phyloP scores from a whole-genome alignment of 2,888 invertebrate species.

The Adineta ricciae region DNA sequence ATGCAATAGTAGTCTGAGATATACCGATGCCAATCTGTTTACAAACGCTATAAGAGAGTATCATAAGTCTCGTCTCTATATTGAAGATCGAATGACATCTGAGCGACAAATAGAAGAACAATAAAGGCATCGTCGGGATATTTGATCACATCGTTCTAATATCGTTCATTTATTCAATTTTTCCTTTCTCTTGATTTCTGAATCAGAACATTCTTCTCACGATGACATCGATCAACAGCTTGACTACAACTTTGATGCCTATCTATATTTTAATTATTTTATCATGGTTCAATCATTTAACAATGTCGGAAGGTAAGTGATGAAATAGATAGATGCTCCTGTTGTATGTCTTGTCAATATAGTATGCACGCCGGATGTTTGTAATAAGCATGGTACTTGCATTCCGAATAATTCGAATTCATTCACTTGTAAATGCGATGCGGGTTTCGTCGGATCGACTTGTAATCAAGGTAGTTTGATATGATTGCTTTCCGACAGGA shows the following conservation, averaged over 20 bases:
- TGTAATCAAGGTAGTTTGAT: conserved; percentile 22
- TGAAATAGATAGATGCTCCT: neutral
- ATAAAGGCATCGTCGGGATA: neutral
- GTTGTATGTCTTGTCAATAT: neutral
- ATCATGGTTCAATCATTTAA: neutral
- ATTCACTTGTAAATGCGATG: conserved; percentile 10
- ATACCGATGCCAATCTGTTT: neutral
- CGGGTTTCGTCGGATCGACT: neutral
- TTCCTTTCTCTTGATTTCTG: neutral
- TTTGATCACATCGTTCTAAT: neutral
- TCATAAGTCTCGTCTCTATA: neutral
- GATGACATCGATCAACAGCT: neutral
- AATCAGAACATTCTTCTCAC: neutral
- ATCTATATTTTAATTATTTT: neutral
- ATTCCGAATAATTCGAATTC: neutral
- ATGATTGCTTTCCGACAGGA: no score
- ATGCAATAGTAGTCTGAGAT: neutral
- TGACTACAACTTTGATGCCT: neutral
- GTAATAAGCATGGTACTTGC: conserved; percentile 19
- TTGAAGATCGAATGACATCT: neutral
- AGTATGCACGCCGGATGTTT: conserved; percentile 1
- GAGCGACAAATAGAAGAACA: neutral
- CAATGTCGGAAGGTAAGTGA: neutral
- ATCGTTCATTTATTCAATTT: neutral
- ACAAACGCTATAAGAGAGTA: neutral